Conservation (phyloP, 2,113 vertebrate species). For the Malurus alboscapulatus region DNA sequence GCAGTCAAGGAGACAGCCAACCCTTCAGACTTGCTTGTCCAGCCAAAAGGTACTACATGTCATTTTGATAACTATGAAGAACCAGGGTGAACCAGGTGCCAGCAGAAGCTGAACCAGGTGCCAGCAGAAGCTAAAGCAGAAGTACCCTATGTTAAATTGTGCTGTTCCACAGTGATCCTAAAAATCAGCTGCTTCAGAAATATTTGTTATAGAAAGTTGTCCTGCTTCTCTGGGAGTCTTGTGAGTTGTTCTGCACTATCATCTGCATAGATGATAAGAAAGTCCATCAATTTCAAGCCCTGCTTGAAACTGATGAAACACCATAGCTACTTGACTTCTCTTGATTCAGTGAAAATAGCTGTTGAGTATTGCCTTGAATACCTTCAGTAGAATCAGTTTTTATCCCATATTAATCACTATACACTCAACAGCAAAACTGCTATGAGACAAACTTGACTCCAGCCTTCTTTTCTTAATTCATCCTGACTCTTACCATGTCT, state of each 20-base stretch:
- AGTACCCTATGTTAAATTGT: rapidly evolving
- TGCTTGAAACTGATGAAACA: background rate
- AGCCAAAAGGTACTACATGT: background rate
- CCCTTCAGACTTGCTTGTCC: background rate
- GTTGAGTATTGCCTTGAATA: background rate
- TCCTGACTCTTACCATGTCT: background rate
- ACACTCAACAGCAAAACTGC: background rate
- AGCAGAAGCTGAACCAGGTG: background rate
- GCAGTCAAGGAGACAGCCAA: background rate
- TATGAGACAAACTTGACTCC: background rate
- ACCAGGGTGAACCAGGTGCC: background rate
- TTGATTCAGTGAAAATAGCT: background rate
- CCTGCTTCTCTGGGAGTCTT: background rate
- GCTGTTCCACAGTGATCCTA: background rate
- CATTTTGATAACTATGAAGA: background rate
- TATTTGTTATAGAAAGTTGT: background rate
- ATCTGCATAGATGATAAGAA: background rate
- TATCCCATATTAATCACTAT: background rate
- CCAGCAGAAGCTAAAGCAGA: background rate
- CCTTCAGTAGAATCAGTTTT: background rate
- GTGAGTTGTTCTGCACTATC: background rate
- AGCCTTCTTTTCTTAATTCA: background rate
- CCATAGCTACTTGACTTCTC: background rate
- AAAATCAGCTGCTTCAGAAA: background rate
- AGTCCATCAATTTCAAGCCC: background rate